Base-by-base conservation (phyloP, 2,888 invertebrate species). In the Spisula subtruncata region DNA sequence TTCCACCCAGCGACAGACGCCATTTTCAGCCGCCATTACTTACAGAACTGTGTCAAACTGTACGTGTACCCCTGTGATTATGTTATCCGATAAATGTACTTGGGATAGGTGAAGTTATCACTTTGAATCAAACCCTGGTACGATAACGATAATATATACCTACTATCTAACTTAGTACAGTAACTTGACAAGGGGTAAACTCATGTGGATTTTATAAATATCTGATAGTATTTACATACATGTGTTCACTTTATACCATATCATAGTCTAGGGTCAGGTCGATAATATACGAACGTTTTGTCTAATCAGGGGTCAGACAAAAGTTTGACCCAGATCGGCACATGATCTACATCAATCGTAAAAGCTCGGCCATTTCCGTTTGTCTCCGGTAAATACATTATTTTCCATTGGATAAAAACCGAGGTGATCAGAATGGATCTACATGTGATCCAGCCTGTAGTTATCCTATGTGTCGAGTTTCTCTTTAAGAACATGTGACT, bases 201-300 rank as follows among this genome's bases (percentile, higher is more conserved):
- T 25, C 60, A 25, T 1, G n/a, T 20, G 25, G 25, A 66, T 25
- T 66, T 66, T 66, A 66, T 10, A 66, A 25, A 66, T 66, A 25
- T 25, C 60, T 66, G 60, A 66, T 16, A 10, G 16, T 51, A 66
- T 66, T 66, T 66, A 66, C 25, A 25, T 66, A 66, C 25, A 66
- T 66, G 60, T 66, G 60, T 66, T 66, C 60, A 66, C 8, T 66
- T 25, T 25, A 41, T 66, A 25, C 60, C 60, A 66, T 66, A 66
- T 66, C 60, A 66, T 66, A 66, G n/a, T 25, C 10, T 25, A n/a
- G 10, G 60, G 60, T 25, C 60, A 66, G 25, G 5, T 66, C 25
- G 60, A 66, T 66, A 25, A 41, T 41, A 41, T 8, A 8, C 8
- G 8, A 2, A 41, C 41, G 2, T 20, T 25, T 60, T 5, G 60